Evolutionary conservation across 2,888 invertebrate genomes (phyloP).

Genomic region (Candidula unifasciata): DNA sequence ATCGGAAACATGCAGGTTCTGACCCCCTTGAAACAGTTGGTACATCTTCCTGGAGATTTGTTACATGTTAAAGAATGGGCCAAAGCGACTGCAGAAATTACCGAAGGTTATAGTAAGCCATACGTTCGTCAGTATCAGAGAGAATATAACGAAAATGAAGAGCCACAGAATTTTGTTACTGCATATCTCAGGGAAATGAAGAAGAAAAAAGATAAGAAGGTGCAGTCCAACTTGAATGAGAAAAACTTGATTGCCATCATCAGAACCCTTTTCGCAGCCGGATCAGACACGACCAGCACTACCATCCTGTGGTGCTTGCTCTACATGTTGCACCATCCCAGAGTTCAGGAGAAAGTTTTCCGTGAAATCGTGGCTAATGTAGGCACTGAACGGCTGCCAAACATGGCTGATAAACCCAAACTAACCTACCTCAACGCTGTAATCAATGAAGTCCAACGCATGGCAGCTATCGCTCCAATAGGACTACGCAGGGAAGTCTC

Average conservation of each 20-base stretch:
- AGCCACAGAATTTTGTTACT: conserved; percentile 25
- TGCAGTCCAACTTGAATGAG: not conserved
- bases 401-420: conserved; percentile 47
- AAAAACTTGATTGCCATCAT: conserved; percentile 10
- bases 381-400: conserved; percentile 57
- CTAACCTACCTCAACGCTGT: conserved; percentile 60
- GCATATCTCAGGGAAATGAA: conserved; percentile 22
- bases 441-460: conserved; percentile 61
- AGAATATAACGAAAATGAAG: not conserved
- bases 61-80: conserved; percentile 12
- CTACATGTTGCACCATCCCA: conserved; percentile 86
- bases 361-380: conserved; percentile 68
- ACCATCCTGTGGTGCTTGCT: conserved; percentile 90
- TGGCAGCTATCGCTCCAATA: conserved; percentile 60
- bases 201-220: not conserved
- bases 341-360: conserved; percentile 75
- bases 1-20: not conserved
- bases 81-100: not conserved
- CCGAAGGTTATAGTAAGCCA: not conserved
- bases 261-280: not conserved
- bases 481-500: conserved; percentile 57
- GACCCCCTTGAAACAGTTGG: not conserved
- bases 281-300: conserved; percentile 86
- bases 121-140: not conserved
- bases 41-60: conserved; percentile 21